These are phyloP conservation scores for Palythoa heliodiscus DNA, from an alignment of 92 coral and sea anemone species.

Conservation along the genomic window DNA sequence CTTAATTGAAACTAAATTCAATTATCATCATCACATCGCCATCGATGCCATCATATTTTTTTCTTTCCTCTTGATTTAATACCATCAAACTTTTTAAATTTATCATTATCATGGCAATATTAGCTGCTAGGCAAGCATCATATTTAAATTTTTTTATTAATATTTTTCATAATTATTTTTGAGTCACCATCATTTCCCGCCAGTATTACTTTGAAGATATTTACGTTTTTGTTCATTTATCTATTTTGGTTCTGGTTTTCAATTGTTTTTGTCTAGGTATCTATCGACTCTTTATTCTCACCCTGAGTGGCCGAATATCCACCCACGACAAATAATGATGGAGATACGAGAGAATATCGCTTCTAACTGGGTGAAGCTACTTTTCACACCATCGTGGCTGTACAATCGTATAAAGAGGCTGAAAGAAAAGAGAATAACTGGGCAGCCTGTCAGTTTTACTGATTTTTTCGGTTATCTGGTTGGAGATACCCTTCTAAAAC, in stretches of 20 bases:
- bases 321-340: slow-evolving; percentile 48
- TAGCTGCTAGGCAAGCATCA: too few relatives aligned
- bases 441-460: slow-evolving; percentile 78
- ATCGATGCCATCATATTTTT: too few relatives aligned
- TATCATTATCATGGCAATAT: too few relatives aligned
- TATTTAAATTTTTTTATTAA: too few relatives aligned
- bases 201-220: not conserved
- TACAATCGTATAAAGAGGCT: slow-evolving; percentile 43
- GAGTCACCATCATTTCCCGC: not conserved
- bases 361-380: slow-evolving; percentile 46
- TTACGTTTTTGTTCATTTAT: not conserved
- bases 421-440: slow-evolving; percentile 47
- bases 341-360: slow-evolving; percentile 58
- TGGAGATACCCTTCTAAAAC: slow-evolving; percentile 68
- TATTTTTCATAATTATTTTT: too few relatives aligned
- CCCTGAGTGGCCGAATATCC: slow-evolving; percentile 60
- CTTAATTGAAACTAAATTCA: too few relatives aligned
- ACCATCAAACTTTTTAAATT: too few relatives aligned
- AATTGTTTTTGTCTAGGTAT: slow-evolving; percentile 50
- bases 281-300: slow-evolving; percentile 70
- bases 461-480: slow-evolving; percentile 77
- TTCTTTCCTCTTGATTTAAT: too few relatives aligned
- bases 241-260: not conserved
- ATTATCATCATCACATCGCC: too few relatives aligned
- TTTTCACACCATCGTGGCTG: slow-evolving; percentile 61